Conservation (phyloP, 2,888 invertebrate genomes). For the Watsonalla binaria region DNA sequence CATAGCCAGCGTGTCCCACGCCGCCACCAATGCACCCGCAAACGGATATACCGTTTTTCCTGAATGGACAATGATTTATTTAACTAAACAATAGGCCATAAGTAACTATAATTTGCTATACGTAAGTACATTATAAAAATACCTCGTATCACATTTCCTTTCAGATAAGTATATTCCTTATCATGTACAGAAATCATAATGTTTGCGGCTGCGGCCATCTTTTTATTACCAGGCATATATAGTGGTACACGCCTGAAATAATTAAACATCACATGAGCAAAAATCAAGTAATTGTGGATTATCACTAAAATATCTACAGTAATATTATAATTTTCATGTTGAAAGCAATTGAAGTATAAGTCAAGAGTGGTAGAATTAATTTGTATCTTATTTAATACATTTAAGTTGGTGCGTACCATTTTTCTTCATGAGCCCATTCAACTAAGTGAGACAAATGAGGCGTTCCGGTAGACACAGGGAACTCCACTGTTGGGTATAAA, state of each 20-base stretch:
- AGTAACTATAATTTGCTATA: not conserved
- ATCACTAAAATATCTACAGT: too few species aligned
- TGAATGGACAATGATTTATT: conserved; percentile 12
- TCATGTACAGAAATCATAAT: conserved; percentile 36
- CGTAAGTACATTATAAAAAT: conserved; percentile 3
- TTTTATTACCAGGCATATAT: conserved; percentile 27
- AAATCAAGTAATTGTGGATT: too few species aligned
- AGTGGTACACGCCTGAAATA: conserved; percentile 35
- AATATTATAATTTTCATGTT: too few species aligned
- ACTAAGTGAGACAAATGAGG: conserved; percentile 87
- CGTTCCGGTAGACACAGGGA: conserved; percentile 89
- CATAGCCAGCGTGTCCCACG: conserved; percentile 82
- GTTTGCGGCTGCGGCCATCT: conserved; percentile 31
- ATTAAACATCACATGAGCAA: too few species aligned
- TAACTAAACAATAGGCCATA: not conserved
- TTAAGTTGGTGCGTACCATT: conserved; percentile 60
- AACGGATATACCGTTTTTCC: conserved; percentile 84
- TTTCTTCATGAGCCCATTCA: conserved; percentile 87
- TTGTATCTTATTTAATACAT: too few species aligned
- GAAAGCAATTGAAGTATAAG: not conserved
- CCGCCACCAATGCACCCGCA: conserved; percentile 82
- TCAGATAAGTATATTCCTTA: conserved; percentile 39
- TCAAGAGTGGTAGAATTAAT: too few species aligned
- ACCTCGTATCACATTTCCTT: conserved; percentile 47
- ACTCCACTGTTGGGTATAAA: conserved; percentile 84